Base-by-base conservation (phyloP, 1,140 invertebrate genomes). In the Sarcophaga peregrina region DNA sequence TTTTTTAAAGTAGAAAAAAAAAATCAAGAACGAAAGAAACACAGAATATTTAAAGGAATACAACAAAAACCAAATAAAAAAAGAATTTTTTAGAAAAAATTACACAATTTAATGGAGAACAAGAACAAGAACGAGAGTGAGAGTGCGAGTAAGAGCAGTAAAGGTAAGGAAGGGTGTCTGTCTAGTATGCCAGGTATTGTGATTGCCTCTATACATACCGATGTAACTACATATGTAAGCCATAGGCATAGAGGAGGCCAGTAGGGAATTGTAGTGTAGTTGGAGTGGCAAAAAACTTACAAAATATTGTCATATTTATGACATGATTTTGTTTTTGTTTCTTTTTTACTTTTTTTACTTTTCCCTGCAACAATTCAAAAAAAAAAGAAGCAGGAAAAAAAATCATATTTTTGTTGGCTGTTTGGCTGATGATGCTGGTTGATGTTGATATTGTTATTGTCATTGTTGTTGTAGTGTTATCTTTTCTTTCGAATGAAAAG, bases 291-390 rank as follows among this genome's bases (percentile, higher is more conserved):
- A 74, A 74, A 46, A 72, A 25, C 8, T 25, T 25, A 78, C n/a
- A 20, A 78, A 78, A 78, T 78, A 78, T 50, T 78, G 75, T 78
- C 75, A 50, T 45, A 50, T 78, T 78, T 78, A 52, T 78, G 75
- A 20, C 75, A 78, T 78, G n/a, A 78, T 78, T 78, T 78, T 76
- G 15, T 50, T 78, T 50, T n/a, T n/a, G n/a, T n/a, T n/a, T n/a
- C n/a, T n/a, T n/a, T n/a, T n/a, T n/a, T n/a, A n/a, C n/a, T n/a
- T n/a, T n/a, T n/a, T n/a, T n/a, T n/a, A n/a, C n/a, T n/a, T n/a
- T 72, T 72, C 17, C 37, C 62, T 25, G 25, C 25, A 37, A 37
- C 25, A 37, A 37, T 37, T 37, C 25, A 37, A 4, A 37, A 37
- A 37, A 37, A 37, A 37, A 37, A 2, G 4, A 37, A 37, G 4